Conservation (phyloP, 2,113 vertebrate species). For the Pithys albifrons region DNA sequence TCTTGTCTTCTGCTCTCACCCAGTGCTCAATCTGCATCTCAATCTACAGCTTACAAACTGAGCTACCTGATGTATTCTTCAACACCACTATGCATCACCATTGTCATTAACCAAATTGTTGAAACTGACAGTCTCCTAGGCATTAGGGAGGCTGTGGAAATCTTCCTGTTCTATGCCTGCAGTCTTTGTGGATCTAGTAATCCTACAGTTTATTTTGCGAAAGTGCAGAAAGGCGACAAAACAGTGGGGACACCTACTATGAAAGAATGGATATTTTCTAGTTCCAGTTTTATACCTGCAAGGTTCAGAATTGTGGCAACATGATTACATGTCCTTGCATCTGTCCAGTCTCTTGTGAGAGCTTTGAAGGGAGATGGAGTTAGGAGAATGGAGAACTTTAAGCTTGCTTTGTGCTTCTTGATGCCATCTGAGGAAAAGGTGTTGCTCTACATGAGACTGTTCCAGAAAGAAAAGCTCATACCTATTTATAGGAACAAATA, state of each 20-base stretch:
- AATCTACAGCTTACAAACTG: background rate
- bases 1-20: background rate
- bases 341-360: background rate
- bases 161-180: background rate
- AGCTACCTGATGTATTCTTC: background rate
- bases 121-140: background rate
- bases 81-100: background rate
- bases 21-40: background rate
- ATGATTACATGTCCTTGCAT: background rate
- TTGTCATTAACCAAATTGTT: background rate
- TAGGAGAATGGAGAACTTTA: background rate
- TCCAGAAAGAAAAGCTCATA: slow-evolving; percentile 42
- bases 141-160: background rate
- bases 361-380: background rate
- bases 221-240: background rate
- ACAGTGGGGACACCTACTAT: background rate
- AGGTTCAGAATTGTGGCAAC: background rate
- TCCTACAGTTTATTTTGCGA: background rate
- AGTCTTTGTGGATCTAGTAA: background rate
- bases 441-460: slow-evolving; percentile 2
- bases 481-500: slow-evolving; percentile 58
- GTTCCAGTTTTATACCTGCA: background rate
- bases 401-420: slow-evolving; percentile 2
- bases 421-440: slow-evolving; percentile 40
- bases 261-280: background rate